Evolutionary conservation across 2,113 vertebrate species (phyloP), one percentile per base, ranked within the genome.

Genomic region (Alectura lathami): DNA sequence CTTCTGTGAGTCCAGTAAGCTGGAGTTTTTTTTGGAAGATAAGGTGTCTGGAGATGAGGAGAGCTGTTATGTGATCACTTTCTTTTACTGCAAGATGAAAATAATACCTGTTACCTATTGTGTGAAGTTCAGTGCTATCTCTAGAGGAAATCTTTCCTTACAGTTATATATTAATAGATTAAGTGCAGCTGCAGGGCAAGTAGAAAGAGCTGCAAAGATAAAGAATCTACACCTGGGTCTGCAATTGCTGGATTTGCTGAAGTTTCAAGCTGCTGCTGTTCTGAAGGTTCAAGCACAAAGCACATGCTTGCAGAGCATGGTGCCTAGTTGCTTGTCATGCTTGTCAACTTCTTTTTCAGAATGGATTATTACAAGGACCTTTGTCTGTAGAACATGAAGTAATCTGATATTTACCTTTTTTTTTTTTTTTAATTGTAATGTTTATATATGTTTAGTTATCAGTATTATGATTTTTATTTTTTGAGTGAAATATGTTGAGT

Each of bases 171-270:
- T 94, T 87, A 89, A 83, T 93, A 81, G 69, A 29, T 24, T n/a
- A 79, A 91, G 81, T 93, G 95, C 94, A 96, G 62, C 70, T 79
- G 30, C 69, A 76, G 86, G 89, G 69, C 66, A 94, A 66, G 50
- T 32, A 68, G 89, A 64, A 78, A 9, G 5, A 96, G 30, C 42
- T 80, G 53, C 18, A 38, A 60, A 94, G 80, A 76, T 79, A 77
- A 95, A 88, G 48, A 83, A 92, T 34, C 81, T 69, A 76, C 3
- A 0, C 27, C 60, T 0, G 0, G 9, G 27, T 59, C 66, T 88
- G 47, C 34, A 68, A 4, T 47, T 57, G 30, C 36, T 93, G 83
- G 34, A 86, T 60, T 9, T 56, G 66, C 60, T 56, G 6, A 26
- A 54, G 11, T 75, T 86, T 72, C 42, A 34, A 69, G 48, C 73